phyloP scores from a whole-genome alignment of 1,140 invertebrate species.

The Mactra quadrangularis region DNA sequence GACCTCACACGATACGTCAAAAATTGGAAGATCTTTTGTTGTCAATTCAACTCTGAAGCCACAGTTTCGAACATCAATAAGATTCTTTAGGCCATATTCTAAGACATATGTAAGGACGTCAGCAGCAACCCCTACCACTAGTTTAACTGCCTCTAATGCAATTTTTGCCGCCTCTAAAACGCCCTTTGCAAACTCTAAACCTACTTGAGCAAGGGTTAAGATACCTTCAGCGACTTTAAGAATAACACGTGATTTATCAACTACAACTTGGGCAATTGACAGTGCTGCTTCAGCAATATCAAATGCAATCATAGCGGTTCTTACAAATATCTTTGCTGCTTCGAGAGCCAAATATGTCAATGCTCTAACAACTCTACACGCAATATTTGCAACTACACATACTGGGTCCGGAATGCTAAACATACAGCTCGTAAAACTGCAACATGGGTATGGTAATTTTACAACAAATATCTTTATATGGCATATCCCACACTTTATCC shows the following conservation, averaged over 20 bases:
- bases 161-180: conserved; percentile 45
- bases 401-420: conserved; percentile 49
- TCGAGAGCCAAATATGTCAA: conserved; percentile 37
- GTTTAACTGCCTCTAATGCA: conserved; percentile 56
- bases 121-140: conserved; percentile 23
- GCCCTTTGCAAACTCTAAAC: conserved; percentile 36
- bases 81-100: conserved; percentile 31
- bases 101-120: conserved; percentile 41
- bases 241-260: conserved; percentile 58
- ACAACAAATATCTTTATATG: conserved; percentile 16
- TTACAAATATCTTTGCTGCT: conserved; percentile 52
- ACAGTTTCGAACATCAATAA: conserved; percentile 61
- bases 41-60: conserved; percentile 54
- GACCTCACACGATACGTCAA: conserved; percentile 60
- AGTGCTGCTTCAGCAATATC: conserved; percentile 50
- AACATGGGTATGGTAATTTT: conserved; percentile 53
- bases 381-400: conserved; percentile 49
- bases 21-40: conserved; percentile 40
- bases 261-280: conserved; percentile 45
- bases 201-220: conserved; percentile 41
- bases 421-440: conserved; percentile 62
- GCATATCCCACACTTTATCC: conserved; percentile 55
- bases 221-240: conserved; percentile 40
- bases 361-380: conserved; percentile 28
- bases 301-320: conserved; percentile 48